phyloP scores from a whole-genome alignment of 2,888 invertebrate genomes.

The Ophonus ardosiacus region DNA sequence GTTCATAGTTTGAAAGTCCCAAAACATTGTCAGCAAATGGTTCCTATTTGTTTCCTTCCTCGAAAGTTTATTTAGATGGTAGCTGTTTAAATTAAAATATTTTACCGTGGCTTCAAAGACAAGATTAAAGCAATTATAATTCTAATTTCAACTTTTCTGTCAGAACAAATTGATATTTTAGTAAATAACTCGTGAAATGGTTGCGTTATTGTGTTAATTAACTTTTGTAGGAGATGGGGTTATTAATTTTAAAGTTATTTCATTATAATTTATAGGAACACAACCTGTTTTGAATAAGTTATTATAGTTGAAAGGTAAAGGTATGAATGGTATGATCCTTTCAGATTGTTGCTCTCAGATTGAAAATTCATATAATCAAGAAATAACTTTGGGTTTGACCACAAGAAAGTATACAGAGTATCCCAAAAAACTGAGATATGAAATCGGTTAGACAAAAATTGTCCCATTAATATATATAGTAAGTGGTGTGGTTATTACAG shows the following conservation, averaged over 20 bases:
- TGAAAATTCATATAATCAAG: no score
- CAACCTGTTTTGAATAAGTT: not conserved
- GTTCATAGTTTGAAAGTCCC: constrained; percentile 10
- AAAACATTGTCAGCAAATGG: constrained; percentile 8
- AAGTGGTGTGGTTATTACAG: no score
- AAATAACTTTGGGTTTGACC: no score
- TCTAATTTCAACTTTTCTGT: constrained; percentile 31
- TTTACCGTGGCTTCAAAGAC: constrained; percentile 8
- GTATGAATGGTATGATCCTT: not conserved
- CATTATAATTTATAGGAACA: not conserved
- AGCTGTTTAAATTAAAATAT: constrained; percentile 10
- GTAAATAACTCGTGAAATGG: not conserved
- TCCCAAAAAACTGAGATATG: no score
- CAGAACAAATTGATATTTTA: constrained; percentile 17
- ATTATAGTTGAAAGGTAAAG: not conserved
- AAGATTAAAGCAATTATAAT: constrained; percentile 27
- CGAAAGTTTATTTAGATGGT: not conserved
- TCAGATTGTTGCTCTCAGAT: not conserved
- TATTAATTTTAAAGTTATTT: constrained; percentile 11
- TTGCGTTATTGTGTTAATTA: constrained; percentile 1
- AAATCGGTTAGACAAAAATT: no score
- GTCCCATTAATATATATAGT: no score
- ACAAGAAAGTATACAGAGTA: no score
- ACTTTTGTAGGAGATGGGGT: not conserved
- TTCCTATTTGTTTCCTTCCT: not conserved